A percentile compares a stretch with the other conserved stretches of the same genome.
Conservation (phyloP, 2,888 invertebrate species). For the Pollenia angustigena region DNA sequence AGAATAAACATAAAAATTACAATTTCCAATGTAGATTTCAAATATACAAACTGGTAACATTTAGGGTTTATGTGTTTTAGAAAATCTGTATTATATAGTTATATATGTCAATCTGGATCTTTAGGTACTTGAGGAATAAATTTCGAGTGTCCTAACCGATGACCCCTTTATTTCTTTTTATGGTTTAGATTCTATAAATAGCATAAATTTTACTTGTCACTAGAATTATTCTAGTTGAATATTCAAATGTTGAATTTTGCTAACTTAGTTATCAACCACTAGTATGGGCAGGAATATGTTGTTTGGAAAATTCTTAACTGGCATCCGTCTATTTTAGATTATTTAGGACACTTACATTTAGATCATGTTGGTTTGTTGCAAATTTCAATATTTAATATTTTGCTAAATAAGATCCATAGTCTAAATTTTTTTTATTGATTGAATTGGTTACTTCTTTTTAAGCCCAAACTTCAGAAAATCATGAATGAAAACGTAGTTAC, state of each 20-base stretch:
- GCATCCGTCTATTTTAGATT: neutral
- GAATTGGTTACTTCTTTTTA: neutral
- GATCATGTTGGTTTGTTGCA: neutral
- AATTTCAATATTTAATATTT: neutral
- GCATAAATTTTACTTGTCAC: neutral
- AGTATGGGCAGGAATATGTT: neutral
- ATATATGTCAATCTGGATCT: neutral
- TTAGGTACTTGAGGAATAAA: slow-evolving; percentile 1
- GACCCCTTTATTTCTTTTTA: neutral
- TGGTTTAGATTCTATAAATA: neutral
- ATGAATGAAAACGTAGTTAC: neutral
- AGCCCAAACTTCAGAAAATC: neutral
- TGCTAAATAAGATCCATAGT: neutral
- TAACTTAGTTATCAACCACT: neutral
- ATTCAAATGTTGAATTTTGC: neutral
- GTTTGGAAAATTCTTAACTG: neutral
- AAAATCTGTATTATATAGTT: neutral
- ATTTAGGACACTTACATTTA: neutral
- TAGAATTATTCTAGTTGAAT: neutral
- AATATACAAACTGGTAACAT: too few relatives aligned
- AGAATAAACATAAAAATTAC: too few relatives aligned
- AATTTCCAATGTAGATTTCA: too few relatives aligned
- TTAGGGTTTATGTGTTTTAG: too few relatives aligned
- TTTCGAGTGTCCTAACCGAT: slow-evolving; percentile 18
- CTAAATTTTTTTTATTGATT: neutral